Percentiles rank a stretch among this genome's conserved stretches.
Evolutionary conservation across 2,113 vertebrate genomes (phyloP).

Genomic region (Aphyosemion australe): DNA sequence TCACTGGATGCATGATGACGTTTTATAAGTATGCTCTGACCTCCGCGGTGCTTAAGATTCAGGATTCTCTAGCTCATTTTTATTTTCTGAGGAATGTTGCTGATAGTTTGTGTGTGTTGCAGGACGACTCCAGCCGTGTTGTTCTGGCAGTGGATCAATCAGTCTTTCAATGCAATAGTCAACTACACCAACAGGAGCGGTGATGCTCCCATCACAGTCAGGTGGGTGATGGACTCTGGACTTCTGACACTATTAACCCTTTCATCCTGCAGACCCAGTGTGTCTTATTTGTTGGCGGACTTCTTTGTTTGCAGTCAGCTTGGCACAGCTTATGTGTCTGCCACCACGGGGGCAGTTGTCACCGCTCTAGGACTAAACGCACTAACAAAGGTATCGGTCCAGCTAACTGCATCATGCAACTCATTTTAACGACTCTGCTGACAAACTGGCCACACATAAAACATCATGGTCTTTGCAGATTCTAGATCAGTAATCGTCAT

Average conservation of each 20-base stretch:
- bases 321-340: slow-evolving; percentile 94
- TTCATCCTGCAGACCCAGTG: slow-evolving; percentile 16
- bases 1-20: slow-evolving; percentile 99
- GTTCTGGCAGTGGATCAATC: slow-evolving; percentile 99
- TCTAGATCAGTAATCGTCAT: slow-evolving; percentile 6
- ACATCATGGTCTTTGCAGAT: slow-evolving; percentile 14
- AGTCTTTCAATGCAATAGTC: slow-evolving; percentile 98
- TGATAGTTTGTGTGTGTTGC: slow-evolving; percentile 21
- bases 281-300: slow-evolving; percentile 8
- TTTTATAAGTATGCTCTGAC: slow-evolving; percentile 89
- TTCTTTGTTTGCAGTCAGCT: slow-evolving; percentile 87
- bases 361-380: slow-evolving; percentile 97
- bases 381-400: slow-evolving; percentile 89
- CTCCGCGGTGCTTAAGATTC: no score
- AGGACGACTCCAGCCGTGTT: slow-evolving; percentile 95
- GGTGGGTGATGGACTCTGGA: slow-evolving; percentile 72
- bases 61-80: background rate
- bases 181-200: slow-evolving; percentile 98
- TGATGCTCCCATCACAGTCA: slow-evolving; percentile 90
- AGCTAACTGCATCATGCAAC: slow-evolving; percentile 51
- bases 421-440: slow-evolving; percentile 42
- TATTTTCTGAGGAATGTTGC: background rate
- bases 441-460: background rate
- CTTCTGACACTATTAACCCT: slow-evolving; percentile 24
- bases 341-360: slow-evolving; percentile 93